Conservation (phyloP, 2,113 vertebrate species). For the Xenopus borealis region DNA sequence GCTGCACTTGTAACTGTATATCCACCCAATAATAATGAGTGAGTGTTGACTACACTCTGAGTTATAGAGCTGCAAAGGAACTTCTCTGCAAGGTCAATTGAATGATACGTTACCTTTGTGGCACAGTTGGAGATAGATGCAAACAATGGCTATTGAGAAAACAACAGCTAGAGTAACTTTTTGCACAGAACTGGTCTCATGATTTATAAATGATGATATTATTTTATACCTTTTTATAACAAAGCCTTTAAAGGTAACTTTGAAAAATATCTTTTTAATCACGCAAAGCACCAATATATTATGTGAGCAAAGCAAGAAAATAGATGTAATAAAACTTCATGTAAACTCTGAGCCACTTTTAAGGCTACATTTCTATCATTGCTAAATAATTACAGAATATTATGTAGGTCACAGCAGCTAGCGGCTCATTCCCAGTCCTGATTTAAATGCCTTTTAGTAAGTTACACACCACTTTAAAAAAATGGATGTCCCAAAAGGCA, state of each 20-base stretch:
- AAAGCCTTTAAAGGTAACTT: neutral
- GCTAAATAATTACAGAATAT: slow-evolving; percentile 13
- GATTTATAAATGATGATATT: too few relatives aligned
- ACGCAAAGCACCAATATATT: neutral
- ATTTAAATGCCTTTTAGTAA: slow-evolving; percentile 15
- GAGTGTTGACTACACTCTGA: too few relatives aligned
- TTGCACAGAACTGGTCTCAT: neutral
- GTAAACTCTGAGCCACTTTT: neutral
- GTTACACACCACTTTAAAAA: slow-evolving; percentile 55
- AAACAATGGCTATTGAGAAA: too few relatives aligned
- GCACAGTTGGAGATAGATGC: too few relatives aligned
- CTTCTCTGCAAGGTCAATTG: too few relatives aligned
- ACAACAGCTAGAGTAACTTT: neutral
- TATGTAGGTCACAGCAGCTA: slow-evolving; percentile 21
- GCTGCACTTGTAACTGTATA: too few relatives aligned
- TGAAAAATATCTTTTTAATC: neutral
- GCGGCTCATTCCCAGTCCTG: neutral
- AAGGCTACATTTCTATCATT: neutral
- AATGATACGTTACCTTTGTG: too few relatives aligned
- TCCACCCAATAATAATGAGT: too few relatives aligned
- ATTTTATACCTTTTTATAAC: neutral
- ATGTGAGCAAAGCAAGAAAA: neutral
- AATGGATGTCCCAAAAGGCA: slow-evolving; percentile 57
- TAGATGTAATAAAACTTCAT: neutral
- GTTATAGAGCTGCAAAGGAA: too few relatives aligned